Evolutionary conservation across 2,797 vertebrate species (phyloP), one percentile per base, ranked within the genome.

Genomic region (Austrolebias charrua): DNA sequence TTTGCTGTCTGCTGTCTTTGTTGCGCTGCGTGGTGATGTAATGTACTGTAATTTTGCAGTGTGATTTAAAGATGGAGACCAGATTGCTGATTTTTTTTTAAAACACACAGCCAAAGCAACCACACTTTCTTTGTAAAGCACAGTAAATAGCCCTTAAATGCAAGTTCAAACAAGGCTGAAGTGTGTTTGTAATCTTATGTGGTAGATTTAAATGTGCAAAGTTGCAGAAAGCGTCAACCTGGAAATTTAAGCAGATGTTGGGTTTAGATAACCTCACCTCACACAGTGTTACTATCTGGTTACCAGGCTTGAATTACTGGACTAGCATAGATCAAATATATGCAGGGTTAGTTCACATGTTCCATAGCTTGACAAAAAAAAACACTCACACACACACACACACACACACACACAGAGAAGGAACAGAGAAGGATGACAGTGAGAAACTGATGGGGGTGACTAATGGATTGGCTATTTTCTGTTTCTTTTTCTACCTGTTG

Each of bases 11-110:
- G 67, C 64, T 70, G 70, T 76, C 82, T 86, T 82, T 85, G 81
- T 85, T 86, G 79, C 79, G 60, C 59, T 76, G 62, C 55, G 69
- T 31, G 55, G 73, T 90, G 89, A 90, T 89, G 87, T 88, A 91
- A 91, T 73, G 14, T 57, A 76, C 66, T 86, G 88, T 85, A 91
- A 91, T 60, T 78, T 80, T 73, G 64, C 74, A 44, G 63, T 53
- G 73, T 79, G 76, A 84, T 73, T 73, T 68, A 63, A 76, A 78
- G 65, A 85, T 80, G 75, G 82, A 75, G 66, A 66, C 63, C 63
- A 78, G 72, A 75, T 80, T 69, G 45, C 9, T 24, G 16, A 59
- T 52, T 40, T 19, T 65, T 38, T 52, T 40, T 19, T 65, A n/a
- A 62, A 68, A 70, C 42, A 47, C 57, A 50, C 16, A 60, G 19